Evolutionary conservation across 2,113 vertebrate genomes (phyloP).

Genomic region (Alosa alosa): DNA sequence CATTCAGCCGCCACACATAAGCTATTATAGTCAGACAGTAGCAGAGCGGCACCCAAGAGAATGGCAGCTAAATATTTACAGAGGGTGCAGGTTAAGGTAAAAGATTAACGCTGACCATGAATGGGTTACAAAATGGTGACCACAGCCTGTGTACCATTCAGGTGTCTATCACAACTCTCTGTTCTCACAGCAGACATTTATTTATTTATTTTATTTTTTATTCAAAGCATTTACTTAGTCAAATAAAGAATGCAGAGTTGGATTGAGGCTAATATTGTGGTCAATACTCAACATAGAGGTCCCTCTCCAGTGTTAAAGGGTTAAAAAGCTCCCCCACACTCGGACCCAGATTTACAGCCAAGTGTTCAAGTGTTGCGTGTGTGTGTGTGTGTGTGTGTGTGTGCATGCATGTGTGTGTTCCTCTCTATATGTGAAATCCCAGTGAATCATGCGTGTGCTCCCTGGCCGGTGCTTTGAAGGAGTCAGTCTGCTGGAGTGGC

Average conservation of each 20-base stretch:
- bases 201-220: background rate
- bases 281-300: constrained; percentile 24
- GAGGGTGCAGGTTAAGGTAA: constrained; percentile 61
- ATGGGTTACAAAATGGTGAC: constrained; percentile 7
- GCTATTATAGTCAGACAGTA: constrained; percentile 63
- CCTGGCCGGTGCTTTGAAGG: constrained; percentile 64
- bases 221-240: background rate
- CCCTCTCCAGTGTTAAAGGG: constrained; percentile 25
- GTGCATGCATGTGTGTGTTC: constrained; percentile 55
- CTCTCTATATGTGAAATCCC: constrained; percentile 65
- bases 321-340: constrained; percentile 46
- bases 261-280: constrained; percentile 15
- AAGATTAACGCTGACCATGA: constrained; percentile 55
- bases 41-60: constrained; percentile 60
- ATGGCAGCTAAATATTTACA: constrained; percentile 73
- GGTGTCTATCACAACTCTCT: background rate
- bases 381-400: constrained; percentile 48
- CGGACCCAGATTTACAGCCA: constrained; percentile 66
- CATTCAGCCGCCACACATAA: constrained; percentile 53
- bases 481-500: constrained; percentile 69
- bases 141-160: background rate
- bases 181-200: background rate
- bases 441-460: constrained; percentile 55
- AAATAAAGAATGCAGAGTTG: background rate
- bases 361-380: constrained; percentile 64